These are phyloP conservation scores for Brachynemurus nebulosus DNA, from an alignment of 2,888 invertebrate genomes.

Conservation along the genomic window DNA sequence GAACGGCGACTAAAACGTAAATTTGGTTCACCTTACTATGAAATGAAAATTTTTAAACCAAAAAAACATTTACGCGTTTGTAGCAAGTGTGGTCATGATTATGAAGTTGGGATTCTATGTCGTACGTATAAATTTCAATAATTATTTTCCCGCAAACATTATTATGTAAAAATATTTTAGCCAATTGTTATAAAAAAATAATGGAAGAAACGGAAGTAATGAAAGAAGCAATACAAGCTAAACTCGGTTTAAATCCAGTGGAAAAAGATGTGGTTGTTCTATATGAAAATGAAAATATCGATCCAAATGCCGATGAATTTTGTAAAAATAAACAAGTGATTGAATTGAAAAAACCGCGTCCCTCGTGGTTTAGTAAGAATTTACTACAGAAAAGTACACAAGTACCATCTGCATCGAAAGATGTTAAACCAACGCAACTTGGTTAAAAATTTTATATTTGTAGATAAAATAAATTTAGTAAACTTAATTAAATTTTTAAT, in stretches of 20 bases:
- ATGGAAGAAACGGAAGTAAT: constrained; percentile 69
- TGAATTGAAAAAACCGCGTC: constrained; percentile 73
- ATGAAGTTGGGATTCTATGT: constrained; percentile 67
- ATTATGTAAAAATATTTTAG: constrained; percentile 36
- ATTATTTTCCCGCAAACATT: not conserved
- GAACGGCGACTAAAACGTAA: constrained; percentile 61
- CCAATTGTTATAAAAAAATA: constrained; percentile 71
- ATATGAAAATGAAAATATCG: constrained; percentile 65
- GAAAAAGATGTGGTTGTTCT: constrained; percentile 76
- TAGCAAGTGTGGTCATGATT: constrained; percentile 68
- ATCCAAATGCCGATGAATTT: constrained; percentile 43
- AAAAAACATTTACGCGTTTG: constrained; percentile 66
- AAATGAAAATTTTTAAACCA: constrained; percentile 54
- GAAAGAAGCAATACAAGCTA: constrained; percentile 56
- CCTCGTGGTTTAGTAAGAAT: constrained; percentile 79
- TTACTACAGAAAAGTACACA: constrained; percentile 66
- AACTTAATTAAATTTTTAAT: not conserved
- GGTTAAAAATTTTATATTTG: constrained; percentile 33
- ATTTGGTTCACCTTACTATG: constrained; percentile 52
- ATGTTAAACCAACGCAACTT: constrained; percentile 59
- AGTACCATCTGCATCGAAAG: constrained; percentile 50
- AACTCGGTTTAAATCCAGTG: constrained; percentile 55
- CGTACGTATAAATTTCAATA: constrained; percentile 39
- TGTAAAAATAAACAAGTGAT: constrained; percentile 64
- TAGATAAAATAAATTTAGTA: not conserved